Evolutionary conservation across 2,113 vertebrate genomes (phyloP).

Genomic region (Tauraco erythrolophus): DNA sequence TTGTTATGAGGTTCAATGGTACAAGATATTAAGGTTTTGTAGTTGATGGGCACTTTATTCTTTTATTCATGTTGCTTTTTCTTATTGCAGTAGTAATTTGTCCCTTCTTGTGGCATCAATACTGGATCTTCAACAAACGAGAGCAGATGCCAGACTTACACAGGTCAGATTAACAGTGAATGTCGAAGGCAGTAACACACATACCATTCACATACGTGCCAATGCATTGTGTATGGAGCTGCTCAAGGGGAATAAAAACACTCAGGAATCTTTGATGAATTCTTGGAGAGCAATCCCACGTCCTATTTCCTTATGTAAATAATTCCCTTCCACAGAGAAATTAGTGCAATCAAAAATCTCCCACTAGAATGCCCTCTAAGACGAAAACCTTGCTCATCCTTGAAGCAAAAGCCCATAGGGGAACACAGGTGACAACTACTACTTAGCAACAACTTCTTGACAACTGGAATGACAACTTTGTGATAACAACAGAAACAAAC

Average conservation of each 20-base stretch:
- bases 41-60: not conserved
- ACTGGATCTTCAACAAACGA: not conserved
- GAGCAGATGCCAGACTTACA: not conserved
- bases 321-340: not conserved
- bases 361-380: not conserved
- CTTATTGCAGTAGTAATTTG: not conserved
- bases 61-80: not conserved
- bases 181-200: accelerated
- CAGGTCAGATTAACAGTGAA: not conserved
- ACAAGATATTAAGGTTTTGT: not conserved
- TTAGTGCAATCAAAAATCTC: not conserved
- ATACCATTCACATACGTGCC: accelerated
- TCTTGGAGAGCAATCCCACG: not conserved
- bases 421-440: not conserved
- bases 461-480: not conserved
- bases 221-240: too few relatives aligned
- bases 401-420: not conserved
- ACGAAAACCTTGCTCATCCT: not conserved
- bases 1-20: not conserved
- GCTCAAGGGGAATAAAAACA: not conserved
- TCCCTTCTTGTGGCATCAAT: not conserved
- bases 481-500: not conserved
- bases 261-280: not conserved
- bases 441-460: not conserved
- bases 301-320: not conserved